A percentile compares a stretch with the other conserved stretches of the same genome.
These are phyloP conservation scores for Gastracanthus pulcherrimus DNA, from an alignment of 2,888 invertebrate genomes.

Conservation along the genomic window DNA sequence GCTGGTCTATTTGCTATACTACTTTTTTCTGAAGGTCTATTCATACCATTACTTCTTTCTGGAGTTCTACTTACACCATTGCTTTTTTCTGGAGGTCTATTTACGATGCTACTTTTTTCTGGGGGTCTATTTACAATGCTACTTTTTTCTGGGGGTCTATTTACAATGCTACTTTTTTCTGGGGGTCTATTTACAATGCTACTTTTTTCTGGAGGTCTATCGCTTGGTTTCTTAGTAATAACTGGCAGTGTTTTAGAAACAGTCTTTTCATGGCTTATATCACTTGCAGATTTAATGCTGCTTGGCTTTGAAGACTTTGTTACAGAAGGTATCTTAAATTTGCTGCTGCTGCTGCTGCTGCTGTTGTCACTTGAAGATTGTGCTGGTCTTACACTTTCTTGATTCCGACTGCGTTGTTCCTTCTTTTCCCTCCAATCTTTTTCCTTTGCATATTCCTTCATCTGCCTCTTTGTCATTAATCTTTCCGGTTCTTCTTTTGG, in stretches of 20 bases:
- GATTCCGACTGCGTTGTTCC: constrained; percentile 62
- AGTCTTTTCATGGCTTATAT: constrained; percentile 52
- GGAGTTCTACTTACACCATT: constrained; percentile 8
- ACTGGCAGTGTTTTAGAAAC: constrained; percentile 43
- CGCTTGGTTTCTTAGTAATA: constrained; percentile 45
- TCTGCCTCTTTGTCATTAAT: constrained; percentile 90
- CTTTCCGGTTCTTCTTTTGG: constrained; percentile 81
- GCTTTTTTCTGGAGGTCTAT: not conserved
- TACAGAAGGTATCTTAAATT: constrained; percentile 12
- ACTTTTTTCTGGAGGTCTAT: constrained; percentile 55
- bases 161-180: constrained; percentile 21
- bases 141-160: constrained; percentile 55
- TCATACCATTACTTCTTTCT: constrained; percentile 55
- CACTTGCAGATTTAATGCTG: constrained; percentile 13
- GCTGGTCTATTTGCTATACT: not conserved
- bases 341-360: constrained; percentile 28
- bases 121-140: constrained; percentile 16
- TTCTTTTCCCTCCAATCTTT: constrained; percentile 82
- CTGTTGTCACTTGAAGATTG: constrained; percentile 25
- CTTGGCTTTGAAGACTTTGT: constrained; percentile 46
- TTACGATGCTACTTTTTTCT: constrained; percentile 18
- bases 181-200: constrained; percentile 16
- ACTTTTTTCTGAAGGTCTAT: constrained; percentile 25
- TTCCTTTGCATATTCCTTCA: constrained; percentile 85
- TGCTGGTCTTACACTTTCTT: constrained; percentile 53